Base-by-base conservation (phyloP, 2,113 vertebrate genomes). In the Syngnathus floridae region DNA sequence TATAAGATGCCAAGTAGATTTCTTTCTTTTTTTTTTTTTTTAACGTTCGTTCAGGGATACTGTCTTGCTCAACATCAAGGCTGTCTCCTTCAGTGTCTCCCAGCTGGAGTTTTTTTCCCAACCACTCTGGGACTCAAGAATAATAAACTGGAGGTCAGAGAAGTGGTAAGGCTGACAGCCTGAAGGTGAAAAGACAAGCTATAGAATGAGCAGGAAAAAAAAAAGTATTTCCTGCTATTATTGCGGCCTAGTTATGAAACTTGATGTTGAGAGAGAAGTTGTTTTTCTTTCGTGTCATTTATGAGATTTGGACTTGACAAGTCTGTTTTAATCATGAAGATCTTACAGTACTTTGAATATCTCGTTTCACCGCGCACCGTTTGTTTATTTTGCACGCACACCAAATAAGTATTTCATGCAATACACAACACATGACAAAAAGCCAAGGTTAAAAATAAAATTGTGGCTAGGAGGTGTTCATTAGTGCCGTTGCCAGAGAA, bases 401-500 rank as follows among this genome's bases (percentile, higher is more conserved):
- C 62, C 65, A 57, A 66, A 74, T 26, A 37, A 55, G 52, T 65
- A 70, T 31, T 76, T 67, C 63, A n/a, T 72, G 52, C 1, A 0
- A 45, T 26, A 26, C 21, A 54, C 26, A 4, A 35, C 54, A 43
- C 57, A 21, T 59, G 65, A 76, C 62, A 74, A 73, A 45, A 75
- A 77, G 71, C 57, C 16, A 16, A 59, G 67, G 73, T 71, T 79
- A 82, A 76, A 84, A 77, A 77, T 82, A 72, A 74, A 45, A 49
- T 8, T 31, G 65, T 43, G 62, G 55, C 51, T 58, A 21, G 58
- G 37, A 46, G 45, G 13, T 62, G 57, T 49, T 80, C 35, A 70
- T 75, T 71, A 70, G 17, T 75, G 66, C 14, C 12, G 16, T 7
- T 74, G 55, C 66, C 55, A 72, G 67, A 73, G 57, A 67, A 66